Evolutionary conservation across 2,888 invertebrate genomes (phyloP), one percentile per base, ranked within the genome.

Genomic region (Hyalella azteca): DNA sequence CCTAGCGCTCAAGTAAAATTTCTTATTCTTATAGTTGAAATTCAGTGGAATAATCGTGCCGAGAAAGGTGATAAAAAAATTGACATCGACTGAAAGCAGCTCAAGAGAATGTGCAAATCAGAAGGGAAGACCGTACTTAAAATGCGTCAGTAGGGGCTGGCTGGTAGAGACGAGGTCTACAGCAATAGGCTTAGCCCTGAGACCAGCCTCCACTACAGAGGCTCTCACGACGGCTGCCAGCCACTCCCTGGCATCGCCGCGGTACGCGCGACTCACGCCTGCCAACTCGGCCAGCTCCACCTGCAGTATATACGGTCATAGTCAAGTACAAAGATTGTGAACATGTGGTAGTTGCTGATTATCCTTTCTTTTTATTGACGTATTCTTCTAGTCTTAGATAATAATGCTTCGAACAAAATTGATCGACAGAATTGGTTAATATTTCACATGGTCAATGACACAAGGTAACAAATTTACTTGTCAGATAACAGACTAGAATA

Each of bases 221-320:
- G 36, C 60, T n/a, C 39, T 36, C 11, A 73, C 13, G 3, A 77
- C 39, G 26, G 29, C 32, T 59, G 13, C 79, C 50, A 79, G 15
- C 81, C 81, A 81, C n/a, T 81, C 81, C 32, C 80, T 59, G n/a
- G 59, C 59, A 39, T 36, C 77, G 39, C 73, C 78, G n/a, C 80
- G 77, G 19, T 80, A 59, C 39, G 79, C 81, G 26, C 78, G 50
- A 5, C 81, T 77, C 2, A 80, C 60, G 13, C 83, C 83, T 13
- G 80, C 49, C 32, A 81, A 22, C 59, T 81, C 81, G 2, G 78
- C 80, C 26, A 83, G 19, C 36, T 83, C 83, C 49, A 49, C 77
- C 83, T 83, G 78, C n/a, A n/a, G n/a, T n/a, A n/a, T n/a, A n/a
- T n/a, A n/a, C n/a, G n/a, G n/a, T n/a, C n/a, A n/a, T n/a, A n/a